Evolutionary conservation across 2,888 invertebrate genomes (phyloP), one percentile per base, ranked within the genome.

Genomic region (Temnothorax ravouxi): DNA sequence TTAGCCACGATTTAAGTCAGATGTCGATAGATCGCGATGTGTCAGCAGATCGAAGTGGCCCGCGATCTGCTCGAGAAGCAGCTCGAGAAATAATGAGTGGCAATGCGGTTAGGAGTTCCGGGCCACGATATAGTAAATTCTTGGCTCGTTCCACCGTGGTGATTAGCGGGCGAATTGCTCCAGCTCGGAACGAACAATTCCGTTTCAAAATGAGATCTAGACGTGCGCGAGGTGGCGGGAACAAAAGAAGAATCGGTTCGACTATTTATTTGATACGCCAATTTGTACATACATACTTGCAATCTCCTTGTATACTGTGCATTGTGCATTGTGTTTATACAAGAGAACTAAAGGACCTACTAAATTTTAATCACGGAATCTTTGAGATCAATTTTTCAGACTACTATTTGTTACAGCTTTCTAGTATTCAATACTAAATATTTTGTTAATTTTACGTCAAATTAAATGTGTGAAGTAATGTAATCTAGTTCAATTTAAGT

Each of bases 91-190:
- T 83, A 61, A 66, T 47, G 56, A 83, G 67, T 34, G 62, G 81
- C 81, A 82, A 64, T 52, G 38, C 56, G 50, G 54, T 74, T 59
- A 54, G 25, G 50, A 84, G 69, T 54, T 61, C 41, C 67, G 47
- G 52, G 66, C 44, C 34, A 81, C 47, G 69, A 29, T 84, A 75
- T 69, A 83, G 84, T 75, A 85, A 71, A 89, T 89, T 83, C 84
- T 87, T 89, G 83, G 82, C 86, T 76, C 75, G 79, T 67, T 76
- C 29, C 71, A 71, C 59, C 77, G 25, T 84, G 84, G 59, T 89
- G 87, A 88, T 88, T 87, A 84, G 86, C 13, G 67, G 75, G 18
- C 84, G 79, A 88, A 84, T 84, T 82, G 75, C 83, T 82, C 81
- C 81, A 69, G 64, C 76, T 29, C 54, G 71, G 34, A 4, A 34